Evolutionary conservation across 2,113 vertebrate genomes (phyloP).

Genomic region (Phylloscopus trochiloides): DNA sequence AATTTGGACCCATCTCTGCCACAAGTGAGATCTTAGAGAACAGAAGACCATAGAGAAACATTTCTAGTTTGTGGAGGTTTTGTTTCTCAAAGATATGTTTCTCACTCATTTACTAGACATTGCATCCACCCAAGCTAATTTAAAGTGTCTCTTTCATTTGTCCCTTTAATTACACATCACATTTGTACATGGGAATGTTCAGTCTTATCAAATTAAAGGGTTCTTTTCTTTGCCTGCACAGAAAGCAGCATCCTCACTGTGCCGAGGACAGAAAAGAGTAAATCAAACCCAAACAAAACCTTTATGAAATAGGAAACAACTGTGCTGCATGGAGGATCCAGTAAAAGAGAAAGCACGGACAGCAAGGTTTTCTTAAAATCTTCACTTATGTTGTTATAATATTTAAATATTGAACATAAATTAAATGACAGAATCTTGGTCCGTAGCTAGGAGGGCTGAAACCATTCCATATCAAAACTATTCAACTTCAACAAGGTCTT

Average conservation of each 20-base stretch:
- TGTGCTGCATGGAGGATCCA: neutral
- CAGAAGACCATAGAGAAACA: neutral
- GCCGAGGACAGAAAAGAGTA: neutral
- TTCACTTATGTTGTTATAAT: neutral
- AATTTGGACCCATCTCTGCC: neutral
- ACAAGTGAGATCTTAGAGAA: neutral
- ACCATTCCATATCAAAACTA: neutral
- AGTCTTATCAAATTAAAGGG: neutral
- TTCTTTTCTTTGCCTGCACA: neutral
- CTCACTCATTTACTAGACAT: neutral
- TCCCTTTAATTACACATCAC: neutral
- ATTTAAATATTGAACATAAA: neutral
- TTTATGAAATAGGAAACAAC: neutral
- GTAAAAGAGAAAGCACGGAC: neutral
- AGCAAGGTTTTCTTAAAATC: neutral
- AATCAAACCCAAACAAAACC: neutral
- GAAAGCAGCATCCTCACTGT: neutral
- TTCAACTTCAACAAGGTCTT: neutral
- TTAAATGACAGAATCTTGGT: neutral
- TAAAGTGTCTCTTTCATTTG: neutral
- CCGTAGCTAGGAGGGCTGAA: neutral
- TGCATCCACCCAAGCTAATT: neutral
- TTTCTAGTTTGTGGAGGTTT: neutral
- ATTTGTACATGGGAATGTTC: neutral
- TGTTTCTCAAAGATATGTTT: neutral